Conservation (phyloP, 1,140 invertebrate species). For the Cherax destructor region DNA sequence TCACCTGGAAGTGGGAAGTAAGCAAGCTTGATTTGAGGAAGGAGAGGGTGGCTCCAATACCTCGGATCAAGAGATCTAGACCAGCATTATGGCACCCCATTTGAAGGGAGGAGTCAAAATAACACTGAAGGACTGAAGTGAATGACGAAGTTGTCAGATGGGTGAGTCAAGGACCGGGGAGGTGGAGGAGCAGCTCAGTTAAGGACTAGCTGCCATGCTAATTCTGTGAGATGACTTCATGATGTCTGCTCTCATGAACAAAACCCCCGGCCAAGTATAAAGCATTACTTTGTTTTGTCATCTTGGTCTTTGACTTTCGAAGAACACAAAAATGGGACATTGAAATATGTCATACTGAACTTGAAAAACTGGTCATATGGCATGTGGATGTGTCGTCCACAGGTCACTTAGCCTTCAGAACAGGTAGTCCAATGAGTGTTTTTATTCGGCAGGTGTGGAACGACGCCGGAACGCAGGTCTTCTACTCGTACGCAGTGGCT, state of each 20-base stretch:
- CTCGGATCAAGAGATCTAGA: too few species aligned
- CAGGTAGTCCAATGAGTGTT: neutral
- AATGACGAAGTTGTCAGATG: neutral
- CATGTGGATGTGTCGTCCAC: slow-evolving; percentile 52
- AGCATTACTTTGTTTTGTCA: slow-evolving; percentile 55
- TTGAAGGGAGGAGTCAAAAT: too few species aligned
- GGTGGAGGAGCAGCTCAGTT: slow-evolving; percentile 5
- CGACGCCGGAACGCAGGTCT: slow-evolving; percentile 76
- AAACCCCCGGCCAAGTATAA: slow-evolving; percentile 60
- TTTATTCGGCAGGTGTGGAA: slow-evolving; percentile 74
- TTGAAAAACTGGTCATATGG: slow-evolving; percentile 65
- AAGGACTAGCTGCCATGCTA: slow-evolving; percentile 47
- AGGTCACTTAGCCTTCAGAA: slow-evolving; percentile 14
- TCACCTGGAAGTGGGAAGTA: too few species aligned
- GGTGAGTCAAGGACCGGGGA: neutral
- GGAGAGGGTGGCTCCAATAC: too few species aligned
- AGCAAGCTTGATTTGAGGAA: too few species aligned
- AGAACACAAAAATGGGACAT: slow-evolving; percentile 41
- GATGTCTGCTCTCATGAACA: slow-evolving; percentile 26
- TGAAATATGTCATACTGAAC: slow-evolving; percentile 69
- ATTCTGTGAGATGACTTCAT: slow-evolving; percentile 38
- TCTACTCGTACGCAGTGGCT: slow-evolving; percentile 76
- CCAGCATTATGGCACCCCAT: too few species aligned
- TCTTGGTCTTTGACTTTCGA: slow-evolving; percentile 47
- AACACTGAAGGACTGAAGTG: neutral